These are phyloP conservation scores for Mimas tiliae DNA, from an alignment of 2,888 invertebrate genomes.

Conservation along the genomic window DNA sequence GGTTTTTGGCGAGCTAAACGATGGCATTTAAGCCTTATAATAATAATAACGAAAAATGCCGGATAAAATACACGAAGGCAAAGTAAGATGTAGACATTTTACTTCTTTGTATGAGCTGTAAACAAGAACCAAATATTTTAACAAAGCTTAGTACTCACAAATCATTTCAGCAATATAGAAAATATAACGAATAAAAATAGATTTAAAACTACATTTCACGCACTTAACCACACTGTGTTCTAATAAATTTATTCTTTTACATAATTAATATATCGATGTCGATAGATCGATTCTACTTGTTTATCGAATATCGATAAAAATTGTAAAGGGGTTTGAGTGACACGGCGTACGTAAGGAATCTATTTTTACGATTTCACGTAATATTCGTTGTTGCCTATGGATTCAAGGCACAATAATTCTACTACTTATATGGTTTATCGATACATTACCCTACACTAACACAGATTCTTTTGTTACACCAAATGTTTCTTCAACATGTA, in stretches of 20 bases:
- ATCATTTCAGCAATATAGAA: slow-evolving; percentile 7
- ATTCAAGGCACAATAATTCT: slow-evolving; percentile 20
- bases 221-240: slow-evolving; percentile 19
- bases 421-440: not conserved
- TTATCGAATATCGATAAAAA: slow-evolving; percentile 23
- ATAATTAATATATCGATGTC: slow-evolving; percentile 17
- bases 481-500: not conserved
- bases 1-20: too few species aligned
- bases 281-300: slow-evolving; percentile 19
- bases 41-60: too few species aligned
- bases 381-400: slow-evolving; percentile 13
- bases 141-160: slow-evolving; percentile 5
- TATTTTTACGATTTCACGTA: not conserved
- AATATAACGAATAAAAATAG: slow-evolving; percentile 22
- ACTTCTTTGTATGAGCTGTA: not conserved
- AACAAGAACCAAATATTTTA: not conserved
- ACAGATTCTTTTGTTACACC: not conserved
- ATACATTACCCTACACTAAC: not conserved
- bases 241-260: slow-evolving; percentile 21
- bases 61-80: too few species aligned
- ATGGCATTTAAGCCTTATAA: too few species aligned
- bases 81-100: too few species aligned
- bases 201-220: slow-evolving; percentile 19
- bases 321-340: slow-evolving; percentile 20
- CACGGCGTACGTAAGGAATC: not conserved